Evolutionary conservation across 2,797 vertebrate genomes (phyloP), one percentile per base, ranked within the genome.

Genomic region (Melanotaenia nigrans): DNA sequence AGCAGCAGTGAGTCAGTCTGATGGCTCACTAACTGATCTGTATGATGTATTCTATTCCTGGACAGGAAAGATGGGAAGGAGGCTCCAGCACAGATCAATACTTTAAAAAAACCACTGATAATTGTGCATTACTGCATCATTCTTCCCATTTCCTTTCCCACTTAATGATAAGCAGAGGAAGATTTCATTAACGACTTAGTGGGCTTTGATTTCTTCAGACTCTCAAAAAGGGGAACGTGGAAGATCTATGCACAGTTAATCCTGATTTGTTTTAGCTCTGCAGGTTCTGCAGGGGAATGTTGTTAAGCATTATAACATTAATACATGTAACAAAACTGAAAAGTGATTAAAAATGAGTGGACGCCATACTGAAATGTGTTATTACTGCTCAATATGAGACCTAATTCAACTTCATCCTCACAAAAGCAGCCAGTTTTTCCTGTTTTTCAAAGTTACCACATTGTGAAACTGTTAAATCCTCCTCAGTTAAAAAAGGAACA

Each of bases 81-180:
- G 71, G 62, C 79, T 75, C 10, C 0, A 7, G 42, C 56, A 77
- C 62, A 1, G 74, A 90, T 90, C 90, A 87, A 91, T 90, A 87
- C 60, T 38, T 55, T 56, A 47, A 63, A 78, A 28, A 77, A 85
- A 81, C 59, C 62, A 66, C 68, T 55, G 61, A 84, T 86, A 75
- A 79, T 65, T 80, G 67, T 40, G 78, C 69, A 83, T 80, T 70
- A 82, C 65, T 40, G 70, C 22, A 83, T 60, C 60, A 59, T 60
- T 49, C 79, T 73, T 79, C 74, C 73, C 77, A 81, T 84, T 86
- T 90, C 83, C 78, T 79, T 55, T 61, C 64, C 61, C 14, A 25
- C 61, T 84, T 79, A 76, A 66, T 75, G 79, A 81, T 73, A 65
- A 75, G 79, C 64, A 62, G 59, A 81, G 22, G 62, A 79, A 84